Evolutionary conservation across 2,113 vertebrate genomes (phyloP).

Genomic region (Lophotis ruficrista): DNA sequence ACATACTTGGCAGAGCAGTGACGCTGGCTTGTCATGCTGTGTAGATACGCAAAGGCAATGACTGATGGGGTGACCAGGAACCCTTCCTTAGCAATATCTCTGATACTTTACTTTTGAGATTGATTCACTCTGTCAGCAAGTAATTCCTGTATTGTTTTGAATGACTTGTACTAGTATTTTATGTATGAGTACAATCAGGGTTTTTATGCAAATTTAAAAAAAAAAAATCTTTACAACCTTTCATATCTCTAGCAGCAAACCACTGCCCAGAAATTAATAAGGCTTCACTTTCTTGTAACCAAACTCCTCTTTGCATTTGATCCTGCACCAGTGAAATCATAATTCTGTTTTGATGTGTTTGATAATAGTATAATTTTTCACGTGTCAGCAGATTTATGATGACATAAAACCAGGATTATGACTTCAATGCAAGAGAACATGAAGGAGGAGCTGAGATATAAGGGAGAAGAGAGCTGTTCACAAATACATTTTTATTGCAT

Average conservation of each 20-base stretch:
- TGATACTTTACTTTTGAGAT: background rate
- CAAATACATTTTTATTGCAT: constrained; percentile 23
- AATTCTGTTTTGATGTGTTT: constrained; percentile 56
- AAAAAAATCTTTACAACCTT: background rate
- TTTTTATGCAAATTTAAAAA: background rate
- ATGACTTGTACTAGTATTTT: background rate
- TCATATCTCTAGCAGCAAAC: background rate
- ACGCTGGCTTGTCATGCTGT: background rate
- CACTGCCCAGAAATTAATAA: constrained; percentile 26
- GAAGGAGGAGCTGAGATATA: constrained; percentile 30
- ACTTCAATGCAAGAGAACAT: constrained; percentile 29
- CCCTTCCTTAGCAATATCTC: background rate
- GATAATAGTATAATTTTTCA: constrained; percentile 66
- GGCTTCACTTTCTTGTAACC: constrained; percentile 4
- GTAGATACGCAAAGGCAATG: background rate
- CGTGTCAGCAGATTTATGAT: constrained; percentile 64
- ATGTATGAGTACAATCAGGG: background rate
- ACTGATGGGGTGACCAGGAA: background rate
- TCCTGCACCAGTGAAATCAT: constrained; percentile 32
- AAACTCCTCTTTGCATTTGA: constrained; percentile 5
- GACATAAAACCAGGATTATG: constrained; percentile 60
- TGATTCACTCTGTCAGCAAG: background rate
- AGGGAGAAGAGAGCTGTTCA: constrained; percentile 2
- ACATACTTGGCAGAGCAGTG: background rate
- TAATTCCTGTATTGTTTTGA: background rate